Conservation (phyloP, 1,140 invertebrate species). For the Apis mellifera region Amel_HAv3.1 CM009936.2:13823001-13823500, state of each 20-base stretch:
- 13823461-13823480: too few species aligned
- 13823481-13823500: conserved; percentile 59
- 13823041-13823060: not conserved
- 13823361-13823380: conserved; percentile 54
- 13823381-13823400: conserved; percentile 54
- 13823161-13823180: too few species aligned
- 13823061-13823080: not conserved
- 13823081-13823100: conserved; percentile 13
- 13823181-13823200: too few species aligned
- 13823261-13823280: too few species aligned
- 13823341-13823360: conserved; percentile 67
- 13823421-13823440: not conserved
- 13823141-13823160: too few species aligned
- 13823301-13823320: conserved; percentile 59
- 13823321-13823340: conserved; percentile 56
- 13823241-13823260: too few species aligned
- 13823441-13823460: conserved; percentile 53
- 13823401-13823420: conserved; percentile 52
- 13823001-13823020: conserved; percentile 30
- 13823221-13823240: too few species aligned
- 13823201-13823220: too few species aligned
- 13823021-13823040: conserved; percentile 16
- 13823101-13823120: too few species aligned
- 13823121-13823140: too few species aligned
- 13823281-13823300: conserved; percentile 8